These are phyloP conservation scores for Psittacula cyanocephala DNA, from an alignment of 2,113 vertebrate genomes.

Conservation along the genomic window DNA sequence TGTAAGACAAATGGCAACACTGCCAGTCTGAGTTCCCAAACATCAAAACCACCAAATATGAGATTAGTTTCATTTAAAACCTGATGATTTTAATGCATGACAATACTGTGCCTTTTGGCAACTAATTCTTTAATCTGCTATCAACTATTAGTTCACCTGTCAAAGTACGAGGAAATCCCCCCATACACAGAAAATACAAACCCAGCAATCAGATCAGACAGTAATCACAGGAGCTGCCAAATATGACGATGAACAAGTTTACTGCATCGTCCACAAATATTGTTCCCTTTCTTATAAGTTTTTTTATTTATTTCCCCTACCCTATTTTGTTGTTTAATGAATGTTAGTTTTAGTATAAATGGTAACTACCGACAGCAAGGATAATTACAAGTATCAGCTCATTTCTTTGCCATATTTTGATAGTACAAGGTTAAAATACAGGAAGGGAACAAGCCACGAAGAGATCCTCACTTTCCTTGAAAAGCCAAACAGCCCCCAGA, in stretches of 20 bases:
- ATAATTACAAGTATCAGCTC: background rate
- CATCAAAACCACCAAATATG: background rate
- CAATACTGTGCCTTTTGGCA: background rate
- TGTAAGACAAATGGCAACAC: background rate
- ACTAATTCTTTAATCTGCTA: background rate
- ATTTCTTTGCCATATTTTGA: background rate
- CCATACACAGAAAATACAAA: background rate
- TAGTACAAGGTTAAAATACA: background rate
- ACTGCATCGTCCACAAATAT: background rate
- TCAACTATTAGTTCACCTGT: background rate
- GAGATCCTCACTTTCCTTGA: background rate
- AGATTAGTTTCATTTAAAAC: background rate
- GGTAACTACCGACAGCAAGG: background rate
- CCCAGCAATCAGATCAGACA: background rate
- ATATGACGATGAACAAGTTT: background rate
- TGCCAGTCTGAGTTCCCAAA: background rate
- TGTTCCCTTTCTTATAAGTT: background rate
- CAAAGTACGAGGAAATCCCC: background rate
- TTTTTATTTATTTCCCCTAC: background rate
- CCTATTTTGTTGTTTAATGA: background rate
- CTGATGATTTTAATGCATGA: background rate
- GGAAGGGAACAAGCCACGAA: background rate
- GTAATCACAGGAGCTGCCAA: background rate
- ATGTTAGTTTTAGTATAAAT: background rate
- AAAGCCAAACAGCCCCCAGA: background rate